Evolutionary conservation across 2,888 invertebrate genomes (phyloP).

Genomic region (Mesodorylaimus sp.): DNA sequence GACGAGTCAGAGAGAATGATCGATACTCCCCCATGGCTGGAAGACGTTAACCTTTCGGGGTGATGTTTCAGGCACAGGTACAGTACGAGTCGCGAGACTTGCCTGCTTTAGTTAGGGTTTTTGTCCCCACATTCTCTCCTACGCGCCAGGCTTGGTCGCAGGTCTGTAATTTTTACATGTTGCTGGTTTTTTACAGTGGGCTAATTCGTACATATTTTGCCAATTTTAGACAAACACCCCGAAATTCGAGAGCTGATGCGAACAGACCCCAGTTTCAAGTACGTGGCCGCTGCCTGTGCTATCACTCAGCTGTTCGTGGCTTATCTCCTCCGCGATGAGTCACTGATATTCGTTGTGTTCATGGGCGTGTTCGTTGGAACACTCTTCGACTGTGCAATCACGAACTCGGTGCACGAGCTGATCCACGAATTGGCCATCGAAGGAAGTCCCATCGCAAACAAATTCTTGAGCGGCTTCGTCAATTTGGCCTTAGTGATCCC

Average conservation of each 20-base stretch:
- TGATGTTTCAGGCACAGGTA: no score
- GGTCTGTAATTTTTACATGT: no score
- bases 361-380: neutral
- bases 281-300: conserved; percentile 7
- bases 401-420: conserved; percentile 7
- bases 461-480: neutral
- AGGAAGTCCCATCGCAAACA: conserved; percentile 2
- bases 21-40: no score
- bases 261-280: conserved; percentile 7
- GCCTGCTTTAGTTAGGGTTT: no score
- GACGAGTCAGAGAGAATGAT: no score
- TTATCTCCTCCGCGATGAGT: neutral
- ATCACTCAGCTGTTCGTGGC: conserved; percentile 4
- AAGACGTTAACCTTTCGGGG: no score
- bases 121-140: no score
- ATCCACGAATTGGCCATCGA: conserved; percentile 7
- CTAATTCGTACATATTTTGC: neutral
- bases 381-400: conserved; percentile 7
- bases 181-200: neutral
- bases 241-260: conserved; percentile 5
- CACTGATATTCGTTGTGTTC: neutral
- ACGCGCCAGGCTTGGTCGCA: no score
- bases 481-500: conserved; percentile 4
- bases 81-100: no score
- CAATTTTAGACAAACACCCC: conserved; percentile 8